These are phyloP conservation scores for Agriopis marginaria DNA, from an alignment of 2,888 invertebrate genomes.

Conservation along the genomic window DNA sequence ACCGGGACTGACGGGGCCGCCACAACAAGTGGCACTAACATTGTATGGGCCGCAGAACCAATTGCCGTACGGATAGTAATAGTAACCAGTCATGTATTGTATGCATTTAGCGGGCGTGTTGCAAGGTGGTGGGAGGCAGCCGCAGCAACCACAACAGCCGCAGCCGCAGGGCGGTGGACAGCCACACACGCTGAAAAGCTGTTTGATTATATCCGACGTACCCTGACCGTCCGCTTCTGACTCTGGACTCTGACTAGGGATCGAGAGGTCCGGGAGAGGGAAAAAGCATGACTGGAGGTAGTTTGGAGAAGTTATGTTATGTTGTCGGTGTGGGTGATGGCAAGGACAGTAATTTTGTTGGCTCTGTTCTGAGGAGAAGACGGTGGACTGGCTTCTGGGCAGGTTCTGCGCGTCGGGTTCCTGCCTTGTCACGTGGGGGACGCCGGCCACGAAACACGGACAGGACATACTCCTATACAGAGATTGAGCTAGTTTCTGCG, in stretches of 20 bases:
- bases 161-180: slow-evolving; percentile 44
- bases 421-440: slow-evolving; percentile 18
- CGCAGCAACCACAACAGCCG: slow-evolving; percentile 38
- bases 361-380: slow-evolving; percentile 36
- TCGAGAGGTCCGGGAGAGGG: slow-evolving; percentile 14
- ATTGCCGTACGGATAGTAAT: slow-evolving; percentile 72
- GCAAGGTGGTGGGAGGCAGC: slow-evolving; percentile 66
- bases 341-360: slow-evolving; percentile 18
- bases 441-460: slow-evolving; percentile 47
- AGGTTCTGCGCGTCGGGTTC: slow-evolving; percentile 26
- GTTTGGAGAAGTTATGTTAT: slow-evolving; percentile 9
- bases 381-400: slow-evolving; percentile 46
- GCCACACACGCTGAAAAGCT: slow-evolving; percentile 47
- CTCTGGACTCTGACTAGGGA: not conserved
- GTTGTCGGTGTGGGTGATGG: slow-evolving; percentile 8
- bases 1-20: slow-evolving; percentile 47
- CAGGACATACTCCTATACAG: slow-evolving; percentile 57
- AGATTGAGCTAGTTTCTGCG: slow-evolving; percentile 27
- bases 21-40: slow-evolving; percentile 55
- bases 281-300: slow-evolving; percentile 32
- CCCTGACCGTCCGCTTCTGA: not conserved
- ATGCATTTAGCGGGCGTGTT: slow-evolving; percentile 64
- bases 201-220: not conserved
- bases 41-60: slow-evolving; percentile 78
- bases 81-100: slow-evolving; percentile 72